A percentile compares a stretch with the other conserved stretches of the same genome.
Evolutionary conservation across 2,797 vertebrate species (phyloP).

Genomic region (Gephyroberyx darwinii): DNA sequence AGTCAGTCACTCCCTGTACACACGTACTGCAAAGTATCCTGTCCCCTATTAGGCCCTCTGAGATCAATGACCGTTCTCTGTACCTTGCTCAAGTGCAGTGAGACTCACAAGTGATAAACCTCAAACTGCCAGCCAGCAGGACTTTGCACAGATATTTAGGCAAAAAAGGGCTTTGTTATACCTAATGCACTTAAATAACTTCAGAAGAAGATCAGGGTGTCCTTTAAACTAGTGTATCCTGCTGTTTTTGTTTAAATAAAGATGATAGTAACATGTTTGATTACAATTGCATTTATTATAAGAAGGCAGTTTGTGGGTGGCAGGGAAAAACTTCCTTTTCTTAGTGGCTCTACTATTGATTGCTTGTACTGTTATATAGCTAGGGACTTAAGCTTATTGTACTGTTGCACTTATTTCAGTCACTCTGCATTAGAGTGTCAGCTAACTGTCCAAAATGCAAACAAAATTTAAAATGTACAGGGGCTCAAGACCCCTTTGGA

Average conservation of each 20-base stretch:
- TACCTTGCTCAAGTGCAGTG: constrained; percentile 30
- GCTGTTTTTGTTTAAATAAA: background rate
- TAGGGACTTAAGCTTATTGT: too few relatives aligned
- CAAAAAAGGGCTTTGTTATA: too few relatives aligned
- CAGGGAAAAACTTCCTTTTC: background rate
- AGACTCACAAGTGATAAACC: background rate
- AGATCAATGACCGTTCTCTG: constrained; percentile 44
- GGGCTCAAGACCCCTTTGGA: constrained; percentile 57
- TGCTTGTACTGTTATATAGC: too few relatives aligned
- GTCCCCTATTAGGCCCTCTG: background rate
- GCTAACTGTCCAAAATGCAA: constrained; percentile 3
- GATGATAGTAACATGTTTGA: background rate
- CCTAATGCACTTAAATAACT: too few relatives aligned
- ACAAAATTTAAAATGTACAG: constrained; percentile 4
- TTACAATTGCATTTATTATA: background rate
- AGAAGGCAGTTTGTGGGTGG: background rate
- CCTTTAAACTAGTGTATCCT: too few relatives aligned
- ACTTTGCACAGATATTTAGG: background rate
- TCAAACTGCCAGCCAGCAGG: background rate
- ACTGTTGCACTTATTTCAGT: too few relatives aligned
- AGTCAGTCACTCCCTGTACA: background rate
- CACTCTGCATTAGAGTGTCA: background rate
- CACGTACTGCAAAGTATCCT: background rate
- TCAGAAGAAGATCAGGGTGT: too few relatives aligned
- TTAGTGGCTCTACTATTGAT: too few relatives aligned